Evolutionary conservation across 2,888 invertebrate genomes (phyloP).

Genomic region (Microctonus brassicae): DNA sequence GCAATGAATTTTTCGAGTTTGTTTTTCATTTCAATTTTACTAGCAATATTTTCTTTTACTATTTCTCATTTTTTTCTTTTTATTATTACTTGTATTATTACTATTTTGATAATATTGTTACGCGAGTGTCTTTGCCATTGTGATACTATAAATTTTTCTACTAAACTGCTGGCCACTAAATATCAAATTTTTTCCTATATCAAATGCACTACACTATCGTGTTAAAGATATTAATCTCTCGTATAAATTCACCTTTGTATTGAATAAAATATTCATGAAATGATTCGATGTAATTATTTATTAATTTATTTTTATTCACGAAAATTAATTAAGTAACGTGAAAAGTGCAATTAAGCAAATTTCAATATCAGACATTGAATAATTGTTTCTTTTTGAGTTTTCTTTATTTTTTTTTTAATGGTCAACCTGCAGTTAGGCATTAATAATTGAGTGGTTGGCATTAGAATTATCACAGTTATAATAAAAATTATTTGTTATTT

Average conservation of each 20-base stretch:
- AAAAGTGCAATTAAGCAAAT: slow-evolving; percentile 21
- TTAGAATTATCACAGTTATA: slow-evolving; percentile 61
- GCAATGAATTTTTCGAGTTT: not conserved
- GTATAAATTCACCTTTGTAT: not conserved
- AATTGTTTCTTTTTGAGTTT: not conserved
- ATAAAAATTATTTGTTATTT: slow-evolving; percentile 38
- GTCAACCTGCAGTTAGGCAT: not conserved
- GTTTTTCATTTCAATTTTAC: not conserved
- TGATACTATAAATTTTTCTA: not conserved
- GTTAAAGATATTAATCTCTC: too few relatives aligned
- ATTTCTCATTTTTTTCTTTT: not conserved
- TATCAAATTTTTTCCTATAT: not conserved
- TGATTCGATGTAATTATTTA: not conserved
- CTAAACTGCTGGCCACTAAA: not conserved
- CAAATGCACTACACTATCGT: not conserved
- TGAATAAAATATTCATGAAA: too few relatives aligned
- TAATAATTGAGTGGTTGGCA: slow-evolving; percentile 50
- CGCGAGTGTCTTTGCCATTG: slow-evolving; percentile 1
- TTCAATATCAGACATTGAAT: slow-evolving; percentile 20
- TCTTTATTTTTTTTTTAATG: slow-evolving; percentile 33
- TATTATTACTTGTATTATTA: too few relatives aligned
- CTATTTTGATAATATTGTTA: not conserved
- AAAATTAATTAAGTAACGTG: slow-evolving; percentile 15
- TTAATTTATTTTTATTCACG: not conserved
- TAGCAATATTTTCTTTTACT: not conserved